Base-by-base conservation (phyloP, 2,888 invertebrate genomes). In the Heliconius ismenius region DNA sequence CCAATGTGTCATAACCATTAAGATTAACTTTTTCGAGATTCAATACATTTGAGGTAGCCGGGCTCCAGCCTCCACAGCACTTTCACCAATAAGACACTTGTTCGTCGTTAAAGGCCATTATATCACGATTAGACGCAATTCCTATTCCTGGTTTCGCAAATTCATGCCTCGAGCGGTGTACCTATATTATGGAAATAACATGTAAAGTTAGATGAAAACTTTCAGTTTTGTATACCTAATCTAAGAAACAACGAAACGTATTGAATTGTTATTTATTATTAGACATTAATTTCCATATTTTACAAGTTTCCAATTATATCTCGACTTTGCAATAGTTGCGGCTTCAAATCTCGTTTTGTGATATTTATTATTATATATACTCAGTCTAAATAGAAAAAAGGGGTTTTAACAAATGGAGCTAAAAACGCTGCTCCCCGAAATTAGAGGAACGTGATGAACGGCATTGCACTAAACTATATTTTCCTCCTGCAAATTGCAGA, bases 71-170 rank as follows among this genome's bases (percentile, higher is more conserved):
- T 76, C 67, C 77, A 78, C 74, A 79, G 82, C 82, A 87, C 89
- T 90, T 91, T 91, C 90, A 87, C 88, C 87, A 80, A 75, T 79
- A 75, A 81, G 81, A 86, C 89, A 85, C 87, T 88, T 87, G 86
- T 86, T 83, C 81, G 83, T 86, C 84, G 84, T 84, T 86, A 86
- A 87, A 87, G 83, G 85, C 84, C 81, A 85, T 89, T 90, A 88
- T 87, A 87, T 88, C 88, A 88, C 85, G 80, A 81, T 83, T 82
- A 79, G 81, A 79, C 81, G 83, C 83, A 84, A 81, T 84, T 85
- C 84, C 85, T 84, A 83, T 86, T 87, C 86, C 86, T 84, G 80
- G 86, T 87, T 86, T 86, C 85, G 84, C 82, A 87, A 87, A 83
- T 78, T 77, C 76, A 76, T 72, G 76, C 76, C 69, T 77, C 74